Evolutionary conservation across 2,797 vertebrate genomes (phyloP).

Genomic region (Anguilla anguilla): DNA sequence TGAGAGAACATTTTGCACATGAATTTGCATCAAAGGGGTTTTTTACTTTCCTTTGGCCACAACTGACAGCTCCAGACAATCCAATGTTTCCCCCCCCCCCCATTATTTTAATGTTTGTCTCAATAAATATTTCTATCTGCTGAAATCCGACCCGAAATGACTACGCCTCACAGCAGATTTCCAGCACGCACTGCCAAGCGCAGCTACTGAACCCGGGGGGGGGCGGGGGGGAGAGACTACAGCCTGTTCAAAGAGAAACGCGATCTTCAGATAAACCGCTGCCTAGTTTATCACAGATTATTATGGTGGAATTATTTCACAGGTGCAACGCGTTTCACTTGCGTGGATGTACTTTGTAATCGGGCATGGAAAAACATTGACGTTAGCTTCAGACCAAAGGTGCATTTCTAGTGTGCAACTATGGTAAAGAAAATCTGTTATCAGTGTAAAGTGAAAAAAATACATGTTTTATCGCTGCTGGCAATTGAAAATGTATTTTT

Average conservation of each 20-base stretch:
- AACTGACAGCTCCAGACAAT: neutral
- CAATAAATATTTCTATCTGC: slow-evolving; percentile 4
- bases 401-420: neutral
- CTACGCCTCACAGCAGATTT: neutral
- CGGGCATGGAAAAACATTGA: neutral
- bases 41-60: neutral
- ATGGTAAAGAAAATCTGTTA: neutral
- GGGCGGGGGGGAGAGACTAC: neutral
- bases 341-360: neutral
- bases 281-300: neutral
- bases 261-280: neutral
- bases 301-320: neutral
- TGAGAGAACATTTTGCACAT: neutral
- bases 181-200: neutral
- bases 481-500: too few relatives aligned
- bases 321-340: neutral
- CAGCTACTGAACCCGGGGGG: neutral
- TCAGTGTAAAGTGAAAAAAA: too few relatives aligned
- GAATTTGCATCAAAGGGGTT: neutral
- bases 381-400: too few relatives aligned
- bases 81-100: neutral
- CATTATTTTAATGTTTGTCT: neutral
- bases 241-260: neutral
- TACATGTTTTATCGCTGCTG: too few relatives aligned
- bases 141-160: neutral